phyloP scores from a whole-genome alignment of 1,140 invertebrate genomes.

The Drosophila elegans region DNA sequence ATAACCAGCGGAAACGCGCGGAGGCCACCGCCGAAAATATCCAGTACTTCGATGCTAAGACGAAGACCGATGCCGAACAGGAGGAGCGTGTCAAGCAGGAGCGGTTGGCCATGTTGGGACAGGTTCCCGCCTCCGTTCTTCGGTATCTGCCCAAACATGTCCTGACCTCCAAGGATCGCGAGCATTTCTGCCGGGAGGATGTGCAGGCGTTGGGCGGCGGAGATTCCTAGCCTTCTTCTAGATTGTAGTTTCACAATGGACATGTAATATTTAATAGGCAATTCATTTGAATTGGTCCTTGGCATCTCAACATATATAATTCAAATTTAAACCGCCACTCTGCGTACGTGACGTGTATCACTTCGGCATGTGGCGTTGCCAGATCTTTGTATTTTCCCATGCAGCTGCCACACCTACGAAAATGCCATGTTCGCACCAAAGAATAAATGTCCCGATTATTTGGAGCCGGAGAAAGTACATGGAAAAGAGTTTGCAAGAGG shows the following conservation, averaged over 20 bases:
- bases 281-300: not conserved
- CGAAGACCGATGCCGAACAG: conserved; percentile 47
- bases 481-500: too few relatives aligned
- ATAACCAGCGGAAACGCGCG: conserved; percentile 64
- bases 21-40: conserved; percentile 55
- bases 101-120: conserved; percentile 46
- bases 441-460: too few relatives aligned
- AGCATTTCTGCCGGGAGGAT: conserved; percentile 32
- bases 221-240: conserved; percentile 14
- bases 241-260: conserved; percentile 2
- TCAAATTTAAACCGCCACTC: conserved; percentile 36
- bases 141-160: conserved; percentile 59
- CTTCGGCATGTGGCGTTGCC: conserved; percentile 1
- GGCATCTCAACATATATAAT: not conserved
- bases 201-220: conserved; percentile 7
- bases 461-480: too few relatives aligned
- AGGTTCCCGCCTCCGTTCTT: conserved; percentile 48
- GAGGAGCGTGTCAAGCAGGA: conserved; percentile 39
- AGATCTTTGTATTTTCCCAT: not conserved
- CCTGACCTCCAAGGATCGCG: conserved; percentile 48
- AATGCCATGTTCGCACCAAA: not conserved
- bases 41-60: conserved; percentile 51
- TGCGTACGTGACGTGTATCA: conserved; percentile 69
- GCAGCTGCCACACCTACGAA: not conserved
- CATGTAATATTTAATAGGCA: too few relatives aligned